Percentiles rank a stretch among this genome's conserved stretches.
phyloP scores from a whole-genome alignment of 1,140 invertebrate species.

The Euborellia annulipes region DNA sequence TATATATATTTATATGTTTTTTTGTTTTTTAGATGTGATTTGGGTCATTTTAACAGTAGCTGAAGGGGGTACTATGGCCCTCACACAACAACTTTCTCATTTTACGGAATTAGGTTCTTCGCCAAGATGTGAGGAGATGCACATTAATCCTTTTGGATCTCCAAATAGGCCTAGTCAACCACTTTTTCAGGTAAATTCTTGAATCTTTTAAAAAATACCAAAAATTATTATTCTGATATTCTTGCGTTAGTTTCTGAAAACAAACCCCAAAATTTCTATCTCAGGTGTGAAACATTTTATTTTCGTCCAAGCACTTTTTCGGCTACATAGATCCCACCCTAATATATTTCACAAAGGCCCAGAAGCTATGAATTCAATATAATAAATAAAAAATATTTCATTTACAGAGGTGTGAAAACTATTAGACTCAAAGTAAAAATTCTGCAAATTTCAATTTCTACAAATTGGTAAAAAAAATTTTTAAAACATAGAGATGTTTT shows the following conservation, averaged over 20 bases:
- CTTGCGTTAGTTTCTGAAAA: background rate
- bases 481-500: too few species aligned
- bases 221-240: constrained; percentile 1
- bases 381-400: too few species aligned
- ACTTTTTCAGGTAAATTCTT: constrained; percentile 12
- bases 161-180: constrained; percentile 11
- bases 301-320: too few species aligned
- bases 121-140: constrained; percentile 7
- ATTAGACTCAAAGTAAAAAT: too few species aligned
- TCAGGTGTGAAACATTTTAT: too few species aligned
- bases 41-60: constrained; percentile 52
- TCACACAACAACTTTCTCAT: constrained; percentile 51
- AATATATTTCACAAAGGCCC: too few species aligned
- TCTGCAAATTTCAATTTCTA: too few species aligned
- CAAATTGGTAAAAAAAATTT: too few species aligned
- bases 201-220: background rate
- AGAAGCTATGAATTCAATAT: too few species aligned
- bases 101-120: constrained; percentile 28
- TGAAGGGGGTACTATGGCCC: constrained; percentile 44
- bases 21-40: constrained; percentile 40
- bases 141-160: constrained; percentile 13
- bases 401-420: too few species aligned
- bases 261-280: too few species aligned
- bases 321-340: too few species aligned
- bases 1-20: constrained; percentile 8